Conservation (phyloP, 1,140 invertebrate genomes). For the Drosophila prosaltans region DNA sequence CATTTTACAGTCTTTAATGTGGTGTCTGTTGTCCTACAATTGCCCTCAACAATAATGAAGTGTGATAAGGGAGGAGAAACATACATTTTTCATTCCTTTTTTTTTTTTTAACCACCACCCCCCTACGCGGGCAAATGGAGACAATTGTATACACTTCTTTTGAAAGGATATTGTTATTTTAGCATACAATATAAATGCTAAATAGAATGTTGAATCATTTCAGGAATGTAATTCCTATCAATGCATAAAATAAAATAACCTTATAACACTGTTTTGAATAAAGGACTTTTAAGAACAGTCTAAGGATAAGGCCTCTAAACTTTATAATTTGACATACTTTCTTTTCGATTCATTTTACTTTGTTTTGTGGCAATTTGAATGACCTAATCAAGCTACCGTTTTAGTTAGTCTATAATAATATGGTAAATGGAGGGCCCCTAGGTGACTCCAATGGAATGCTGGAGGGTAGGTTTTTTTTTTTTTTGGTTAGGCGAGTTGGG, state of each 20-base stretch:
- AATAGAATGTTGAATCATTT: too few species aligned
- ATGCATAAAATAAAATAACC: too few species aligned
- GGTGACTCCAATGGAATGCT: conserved; percentile 10
- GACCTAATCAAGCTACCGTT: conserved; percentile 5
- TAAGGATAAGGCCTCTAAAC: too few species aligned
- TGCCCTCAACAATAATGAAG: conserved; percentile 64
- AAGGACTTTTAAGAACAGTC: too few species aligned
- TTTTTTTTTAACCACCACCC: too few species aligned
- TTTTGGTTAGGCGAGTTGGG: neutral
- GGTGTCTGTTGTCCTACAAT: conserved; percentile 68
- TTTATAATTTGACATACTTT: too few species aligned
- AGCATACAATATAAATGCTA: too few species aligned
- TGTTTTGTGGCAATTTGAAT: neutral
- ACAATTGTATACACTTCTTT: conserved; percentile 5
- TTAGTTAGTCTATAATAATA: conserved; percentile 1
- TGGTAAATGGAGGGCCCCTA: conserved; percentile 12
- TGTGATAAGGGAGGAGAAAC: conserved; percentile 18
- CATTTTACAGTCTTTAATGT: conserved; percentile 25
- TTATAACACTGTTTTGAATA: neutral
- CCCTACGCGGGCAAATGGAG: neutral
- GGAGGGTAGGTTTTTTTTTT: neutral
- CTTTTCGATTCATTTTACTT: too few species aligned
- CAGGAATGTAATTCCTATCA: too few species aligned
- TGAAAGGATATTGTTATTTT: neutral
- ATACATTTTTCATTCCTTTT: conserved; percentile 6